A percentile compares a stretch with the other conserved stretches of the same genome.
These are phyloP conservation scores for Leptogaster cylindrica DNA, from an alignment of 2,888 invertebrate species.

Conservation along the genomic window DNA sequence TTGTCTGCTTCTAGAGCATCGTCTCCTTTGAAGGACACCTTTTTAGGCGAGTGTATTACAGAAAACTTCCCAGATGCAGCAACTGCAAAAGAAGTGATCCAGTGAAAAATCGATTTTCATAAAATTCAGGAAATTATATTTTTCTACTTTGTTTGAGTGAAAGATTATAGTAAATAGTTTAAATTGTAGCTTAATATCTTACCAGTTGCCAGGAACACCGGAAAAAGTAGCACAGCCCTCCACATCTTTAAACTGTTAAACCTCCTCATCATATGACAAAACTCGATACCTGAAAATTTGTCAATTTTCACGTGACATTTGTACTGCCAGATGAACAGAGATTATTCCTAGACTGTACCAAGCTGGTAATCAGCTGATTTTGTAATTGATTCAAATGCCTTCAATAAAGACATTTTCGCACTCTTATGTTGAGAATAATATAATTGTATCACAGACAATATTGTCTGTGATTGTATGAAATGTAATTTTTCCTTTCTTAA, in stretches of 20 bases:
- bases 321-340: conserved; percentile 8
- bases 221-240: not conserved
- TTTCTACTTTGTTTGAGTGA: no score
- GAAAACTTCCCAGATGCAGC: conserved; percentile 67
- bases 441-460: no score
- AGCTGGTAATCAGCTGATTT: no score
- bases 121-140: no score
- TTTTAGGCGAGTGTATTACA: conserved; percentile 72
- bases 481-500: no score
- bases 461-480: no score
- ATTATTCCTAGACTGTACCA: not conserved
- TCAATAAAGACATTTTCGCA: no score
- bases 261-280: conserved; percentile 28
- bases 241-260: not conserved
- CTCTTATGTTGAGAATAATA: no score
- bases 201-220: conserved; percentile 11
- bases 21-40: conserved; percentile 72
- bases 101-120: no score
- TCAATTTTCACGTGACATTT: conserved; percentile 24
- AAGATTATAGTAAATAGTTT: no score
- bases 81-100: no score
- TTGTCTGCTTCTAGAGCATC: conserved; percentile 68
- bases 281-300: not conserved
- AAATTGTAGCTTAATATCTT: not conserved
- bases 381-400: no score